phyloP scores from a whole-genome alignment of 1,140 invertebrate species.

The Alviniconcha marisindica region DNA sequence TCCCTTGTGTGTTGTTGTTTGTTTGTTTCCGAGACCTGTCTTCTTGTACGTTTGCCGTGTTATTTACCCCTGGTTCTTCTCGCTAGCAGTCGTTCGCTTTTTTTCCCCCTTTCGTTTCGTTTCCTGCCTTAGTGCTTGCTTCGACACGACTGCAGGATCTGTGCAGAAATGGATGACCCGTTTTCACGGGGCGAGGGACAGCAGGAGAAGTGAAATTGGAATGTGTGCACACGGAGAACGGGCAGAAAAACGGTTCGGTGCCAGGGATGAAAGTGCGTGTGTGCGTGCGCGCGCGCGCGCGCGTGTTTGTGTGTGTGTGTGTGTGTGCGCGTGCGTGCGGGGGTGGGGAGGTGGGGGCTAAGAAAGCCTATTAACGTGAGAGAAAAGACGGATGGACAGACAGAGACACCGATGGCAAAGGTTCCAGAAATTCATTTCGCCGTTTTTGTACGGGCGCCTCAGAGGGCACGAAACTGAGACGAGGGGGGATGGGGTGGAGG shows the following conservation, averaged over 20 bases:
- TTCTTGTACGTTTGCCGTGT: too few relatives aligned
- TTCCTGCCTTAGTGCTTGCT: too few relatives aligned
- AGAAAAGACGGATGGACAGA: slow-evolving; percentile 19
- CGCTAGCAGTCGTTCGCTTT: too few relatives aligned
- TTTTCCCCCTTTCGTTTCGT: too few relatives aligned
- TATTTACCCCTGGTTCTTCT: too few relatives aligned
- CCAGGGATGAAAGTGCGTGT: too few relatives aligned
- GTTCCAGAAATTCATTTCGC: slow-evolving; percentile 25
- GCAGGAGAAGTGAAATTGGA: not conserved
- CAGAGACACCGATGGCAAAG: slow-evolving; percentile 11
- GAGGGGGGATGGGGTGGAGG: not conserved
- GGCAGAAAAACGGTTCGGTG: not conserved
- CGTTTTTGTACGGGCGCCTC: not conserved
- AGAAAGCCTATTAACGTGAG: slow-evolving; percentile 17
- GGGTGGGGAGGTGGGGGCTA: not conserved
- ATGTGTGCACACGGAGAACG: too few relatives aligned
- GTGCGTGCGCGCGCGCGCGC: not conserved
- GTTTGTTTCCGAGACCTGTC: too few relatives aligned
- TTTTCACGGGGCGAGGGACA: too few relatives aligned
- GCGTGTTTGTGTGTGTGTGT: not conserved
- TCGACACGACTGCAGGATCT: too few relatives aligned
- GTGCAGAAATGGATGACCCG: too few relatives aligned
- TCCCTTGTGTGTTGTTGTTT: too few relatives aligned
- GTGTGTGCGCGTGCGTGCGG: not conserved
- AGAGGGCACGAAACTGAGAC: not conserved